Evolutionary conservation across 2,888 invertebrate species (phyloP).

Genomic region (Polydrusus cervinus): DNA sequence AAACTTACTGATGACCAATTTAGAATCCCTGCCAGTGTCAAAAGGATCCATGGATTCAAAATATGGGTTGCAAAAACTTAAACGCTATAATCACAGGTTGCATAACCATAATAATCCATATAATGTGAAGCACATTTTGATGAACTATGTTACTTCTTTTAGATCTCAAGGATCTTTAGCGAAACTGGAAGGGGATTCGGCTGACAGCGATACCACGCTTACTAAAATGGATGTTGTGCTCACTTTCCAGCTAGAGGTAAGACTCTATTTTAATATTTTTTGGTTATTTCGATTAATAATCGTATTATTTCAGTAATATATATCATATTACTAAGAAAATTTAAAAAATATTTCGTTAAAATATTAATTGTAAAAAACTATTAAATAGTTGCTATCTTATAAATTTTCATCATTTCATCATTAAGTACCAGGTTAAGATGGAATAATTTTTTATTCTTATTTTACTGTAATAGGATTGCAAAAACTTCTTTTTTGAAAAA

Average conservation of each 20-base stretch:
- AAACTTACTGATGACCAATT: constrained; percentile 97
- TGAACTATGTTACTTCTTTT: constrained; percentile 73
- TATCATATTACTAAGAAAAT: too few species aligned
- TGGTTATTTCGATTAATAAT: constrained; percentile 43
- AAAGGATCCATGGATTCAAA: constrained; percentile 98
- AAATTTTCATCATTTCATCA: too few species aligned
- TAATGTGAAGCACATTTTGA: constrained; percentile 72
- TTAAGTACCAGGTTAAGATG: too few species aligned
- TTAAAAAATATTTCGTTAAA: too few species aligned
- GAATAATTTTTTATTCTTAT: too few species aligned
- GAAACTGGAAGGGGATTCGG: constrained; percentile 94
- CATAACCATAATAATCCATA: constrained; percentile 72
- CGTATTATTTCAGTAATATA: background rate
- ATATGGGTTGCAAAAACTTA: constrained; percentile 97
- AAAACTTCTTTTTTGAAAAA: too few species aligned
- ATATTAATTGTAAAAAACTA: too few species aligned
- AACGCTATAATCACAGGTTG: constrained; percentile 98
- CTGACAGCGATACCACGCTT: constrained; percentile 95
- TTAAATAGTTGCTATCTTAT: too few species aligned
- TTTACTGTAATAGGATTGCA: too few species aligned
- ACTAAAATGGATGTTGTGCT: constrained; percentile 99
- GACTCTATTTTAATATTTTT: constrained; percentile 12
- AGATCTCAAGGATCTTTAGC: constrained; percentile 94
- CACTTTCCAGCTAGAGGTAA: constrained; percentile 96
- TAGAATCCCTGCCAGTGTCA: constrained; percentile 98